phyloP scores from a whole-genome alignment of 2,113 vertebrate genomes.

The Dasyornis broadbenti region DNA sequence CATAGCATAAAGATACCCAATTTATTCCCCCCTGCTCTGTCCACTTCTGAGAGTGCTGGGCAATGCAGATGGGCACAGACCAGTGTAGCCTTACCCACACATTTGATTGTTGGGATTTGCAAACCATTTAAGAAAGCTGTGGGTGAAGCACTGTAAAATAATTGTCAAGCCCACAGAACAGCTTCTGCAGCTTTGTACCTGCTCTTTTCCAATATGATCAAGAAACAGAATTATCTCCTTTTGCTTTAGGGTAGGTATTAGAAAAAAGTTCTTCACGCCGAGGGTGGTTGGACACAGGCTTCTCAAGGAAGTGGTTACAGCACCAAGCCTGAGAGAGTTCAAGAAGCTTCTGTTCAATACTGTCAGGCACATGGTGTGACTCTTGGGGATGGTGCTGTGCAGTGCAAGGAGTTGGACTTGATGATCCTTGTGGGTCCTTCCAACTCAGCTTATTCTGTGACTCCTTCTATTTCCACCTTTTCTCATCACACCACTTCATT shows the following conservation, averaged over 20 bases:
- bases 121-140: neutral
- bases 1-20: neutral
- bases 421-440: neutral
- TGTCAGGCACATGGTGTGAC: neutral
- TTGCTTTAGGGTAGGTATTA: neutral
- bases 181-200: neutral
- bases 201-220: neutral
- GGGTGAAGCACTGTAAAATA: neutral
- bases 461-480: neutral
- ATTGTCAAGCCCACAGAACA: neutral
- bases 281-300: neutral
- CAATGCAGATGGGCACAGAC: neutral
- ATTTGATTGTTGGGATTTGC: neutral
- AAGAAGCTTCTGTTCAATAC: neutral
- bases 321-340: neutral
- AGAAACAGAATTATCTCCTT: neutral
- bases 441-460: neutral
- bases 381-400: neutral
- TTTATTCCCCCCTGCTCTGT: neutral
- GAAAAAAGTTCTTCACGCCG: neutral
- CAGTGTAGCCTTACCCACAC: accelerated
- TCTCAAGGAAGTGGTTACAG: neutral
- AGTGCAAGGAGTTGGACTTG: neutral
- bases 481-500: neutral
- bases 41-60: neutral